phyloP scores from a whole-genome alignment of 2,888 invertebrate genomes.

The Unio delphinus region DNA sequence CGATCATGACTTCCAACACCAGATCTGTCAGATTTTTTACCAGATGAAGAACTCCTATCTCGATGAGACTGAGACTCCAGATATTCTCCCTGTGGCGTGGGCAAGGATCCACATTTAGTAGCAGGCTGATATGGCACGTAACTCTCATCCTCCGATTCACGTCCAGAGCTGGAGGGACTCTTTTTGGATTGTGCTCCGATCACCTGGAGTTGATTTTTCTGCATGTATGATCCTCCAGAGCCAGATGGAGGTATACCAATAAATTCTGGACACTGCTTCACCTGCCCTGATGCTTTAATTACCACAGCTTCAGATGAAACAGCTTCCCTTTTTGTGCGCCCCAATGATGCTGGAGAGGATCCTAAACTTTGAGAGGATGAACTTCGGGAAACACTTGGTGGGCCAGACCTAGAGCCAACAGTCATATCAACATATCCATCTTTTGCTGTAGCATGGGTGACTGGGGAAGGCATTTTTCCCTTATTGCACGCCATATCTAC shows the following conservation, averaged over 20 bases:
- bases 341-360: conserved; percentile 38
- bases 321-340: conserved; percentile 22
- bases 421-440: conserved; percentile 59
- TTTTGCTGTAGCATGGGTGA: conserved; percentile 14
- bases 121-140: conserved; percentile 45
- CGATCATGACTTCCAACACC: too few relatives aligned
- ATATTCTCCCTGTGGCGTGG: too few relatives aligned
- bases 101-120: neutral
- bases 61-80: too few relatives aligned
- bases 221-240: too few relatives aligned
- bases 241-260: conserved; percentile 9
- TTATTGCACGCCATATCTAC: conserved; percentile 55
- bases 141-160: conserved; percentile 49
- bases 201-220: conserved; percentile 28
- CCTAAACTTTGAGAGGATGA: conserved; percentile 41
- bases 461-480: conserved; percentile 43
- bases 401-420: conserved; percentile 29
- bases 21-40: too few relatives aligned
- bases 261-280: conserved; percentile 32
- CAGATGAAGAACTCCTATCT: too few relatives aligned
- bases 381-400: conserved; percentile 31
- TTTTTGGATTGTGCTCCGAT: conserved; percentile 17
- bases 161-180: conserved; percentile 43
- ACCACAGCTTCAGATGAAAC: conserved; percentile 29
- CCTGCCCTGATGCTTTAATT: conserved; percentile 41